A percentile compares a stretch with the other conserved stretches of the same genome.
phyloP scores from a whole-genome alignment of 1,140 invertebrate species.

The Thaumetopoea pityocampa region DNA sequence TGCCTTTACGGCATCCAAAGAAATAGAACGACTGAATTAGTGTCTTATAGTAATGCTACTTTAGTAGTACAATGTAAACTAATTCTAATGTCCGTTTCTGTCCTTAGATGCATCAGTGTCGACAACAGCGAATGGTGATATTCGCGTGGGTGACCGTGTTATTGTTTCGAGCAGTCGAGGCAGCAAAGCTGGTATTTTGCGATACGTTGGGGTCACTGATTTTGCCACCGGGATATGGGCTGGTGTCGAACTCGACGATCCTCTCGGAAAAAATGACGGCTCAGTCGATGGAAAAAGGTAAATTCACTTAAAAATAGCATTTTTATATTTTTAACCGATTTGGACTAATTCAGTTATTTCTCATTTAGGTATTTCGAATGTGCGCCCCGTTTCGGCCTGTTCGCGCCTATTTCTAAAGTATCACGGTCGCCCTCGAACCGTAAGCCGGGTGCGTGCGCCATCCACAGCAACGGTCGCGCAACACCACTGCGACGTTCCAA shows the following conservation, averaged over 20 bases:
- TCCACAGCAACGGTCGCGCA: slow-evolving; percentile 79
- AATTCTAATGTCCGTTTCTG: slow-evolving; percentile 26
- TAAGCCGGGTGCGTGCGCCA: slow-evolving; percentile 79
- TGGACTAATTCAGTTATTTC: slow-evolving; percentile 3
- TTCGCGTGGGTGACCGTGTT: slow-evolving; percentile 92
- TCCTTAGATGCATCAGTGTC: slow-evolving; percentile 80
- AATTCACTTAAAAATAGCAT: too few species aligned
- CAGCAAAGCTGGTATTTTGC: slow-evolving; percentile 91
- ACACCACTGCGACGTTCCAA: slow-evolving; percentile 82
- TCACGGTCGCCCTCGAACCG: slow-evolving; percentile 87
- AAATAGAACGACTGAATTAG: too few species aligned
- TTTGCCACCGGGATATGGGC: slow-evolving; percentile 96
- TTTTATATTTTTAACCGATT: background rate
- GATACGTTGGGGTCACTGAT: slow-evolving; percentile 90
- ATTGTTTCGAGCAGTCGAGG: slow-evolving; percentile 89
- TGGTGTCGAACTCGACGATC: slow-evolving; percentile 95
- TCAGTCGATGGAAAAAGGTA: slow-evolving; percentile 91
- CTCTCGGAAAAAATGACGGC: slow-evolving; percentile 96
- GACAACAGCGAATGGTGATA: slow-evolving; percentile 76
- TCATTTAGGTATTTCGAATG: slow-evolving; percentile 94
- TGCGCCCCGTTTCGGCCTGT: slow-evolving; percentile 91
- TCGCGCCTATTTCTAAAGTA: slow-evolving; percentile 93
- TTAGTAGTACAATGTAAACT: background rate
- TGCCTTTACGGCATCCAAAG: too few species aligned
- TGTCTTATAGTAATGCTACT: too few species aligned